Evolutionary conservation across 1,140 invertebrate genomes (phyloP).

Genomic region (Bombus sibiricus): DNA sequence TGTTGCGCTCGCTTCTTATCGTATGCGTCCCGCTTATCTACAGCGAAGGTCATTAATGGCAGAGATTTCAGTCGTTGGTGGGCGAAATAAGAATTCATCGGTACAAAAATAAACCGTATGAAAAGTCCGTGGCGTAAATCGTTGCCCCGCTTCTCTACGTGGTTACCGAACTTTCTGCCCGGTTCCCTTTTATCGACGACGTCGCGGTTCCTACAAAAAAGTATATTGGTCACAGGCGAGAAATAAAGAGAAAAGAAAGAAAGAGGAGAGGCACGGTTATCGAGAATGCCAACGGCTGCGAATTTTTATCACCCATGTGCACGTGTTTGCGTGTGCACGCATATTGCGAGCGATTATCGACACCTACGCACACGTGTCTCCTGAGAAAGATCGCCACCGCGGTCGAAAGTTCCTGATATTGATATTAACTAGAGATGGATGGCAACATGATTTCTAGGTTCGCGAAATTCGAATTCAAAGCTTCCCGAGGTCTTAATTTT

Average conservation of each 20-base stretch:
- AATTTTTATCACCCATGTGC: slow-evolving; percentile 31
- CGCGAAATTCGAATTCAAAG: too few relatives aligned
- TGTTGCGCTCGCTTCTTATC: slow-evolving; percentile 53
- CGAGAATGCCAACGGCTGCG: slow-evolving; percentile 10
- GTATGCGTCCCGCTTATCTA: slow-evolving; percentile 41
- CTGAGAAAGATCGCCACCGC: neutral
- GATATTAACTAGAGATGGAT: slow-evolving; percentile 3
- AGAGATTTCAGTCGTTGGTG: slow-evolving; percentile 40
- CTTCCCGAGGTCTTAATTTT: neutral
- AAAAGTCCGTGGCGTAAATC: neutral
- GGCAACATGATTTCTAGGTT: too few relatives aligned
- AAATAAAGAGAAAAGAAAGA: neutral
- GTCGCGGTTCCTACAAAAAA: neutral
- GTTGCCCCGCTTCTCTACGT: neutral
- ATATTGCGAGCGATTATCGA: slow-evolving; percentile 30
- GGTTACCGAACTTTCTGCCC: neutral
- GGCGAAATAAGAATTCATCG: neutral
- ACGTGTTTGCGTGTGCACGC: slow-evolving; percentile 15
- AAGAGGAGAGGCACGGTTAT: slow-evolving; percentile 9
- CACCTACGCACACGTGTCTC: neutral
- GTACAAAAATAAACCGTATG: slow-evolving; percentile 11
- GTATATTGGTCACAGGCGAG: neutral
- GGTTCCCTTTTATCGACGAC: neutral
- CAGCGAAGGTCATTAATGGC: slow-evolving; percentile 45
- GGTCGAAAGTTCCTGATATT: neutral